Evolutionary conservation across 2,797 vertebrate species (phyloP).

Genomic region (Chelmon rostratus): DNA sequence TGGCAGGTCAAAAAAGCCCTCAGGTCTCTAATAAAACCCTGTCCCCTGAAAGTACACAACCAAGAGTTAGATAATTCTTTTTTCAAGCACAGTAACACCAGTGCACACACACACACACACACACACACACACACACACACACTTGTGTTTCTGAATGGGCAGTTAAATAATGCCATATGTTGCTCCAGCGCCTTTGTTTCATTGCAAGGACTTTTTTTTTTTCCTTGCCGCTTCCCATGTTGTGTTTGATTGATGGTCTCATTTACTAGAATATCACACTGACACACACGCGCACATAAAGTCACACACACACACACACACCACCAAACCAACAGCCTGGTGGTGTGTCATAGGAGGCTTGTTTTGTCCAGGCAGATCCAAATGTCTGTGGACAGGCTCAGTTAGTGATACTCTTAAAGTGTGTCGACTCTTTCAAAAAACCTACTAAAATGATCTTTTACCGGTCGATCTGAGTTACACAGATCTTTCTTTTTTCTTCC

Average conservation of each 20-base stretch:
- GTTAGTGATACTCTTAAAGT: conserved; percentile 55
- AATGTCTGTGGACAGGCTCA: conserved; percentile 55
- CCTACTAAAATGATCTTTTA: conserved; percentile 8
- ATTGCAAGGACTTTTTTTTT: conserved; percentile 66
- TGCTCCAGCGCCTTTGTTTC: conserved; percentile 77
- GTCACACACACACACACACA: conserved; percentile 46
- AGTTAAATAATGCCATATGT: conserved; percentile 88
- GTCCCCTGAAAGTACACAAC: conserved; percentile 21
- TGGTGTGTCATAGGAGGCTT: conserved; percentile 39
- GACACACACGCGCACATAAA: conserved; percentile 43
- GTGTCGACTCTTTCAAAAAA: conserved; percentile 33
- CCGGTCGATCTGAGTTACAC: conserved; percentile 5
- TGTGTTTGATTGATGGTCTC: conserved; percentile 85
- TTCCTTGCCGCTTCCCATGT: conserved; percentile 71
- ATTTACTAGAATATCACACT: conserved; percentile 85
- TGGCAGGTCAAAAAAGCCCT: conserved; percentile 12
- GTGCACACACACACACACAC: conserved; percentile 32
- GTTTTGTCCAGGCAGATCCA: conserved; percentile 48
- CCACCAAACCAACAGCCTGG: conserved; percentile 11
- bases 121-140: conserved; percentile 38
- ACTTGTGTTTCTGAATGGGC: conserved; percentile 70
- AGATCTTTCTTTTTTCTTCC: neutral
- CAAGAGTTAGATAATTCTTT: conserved; percentile 32
- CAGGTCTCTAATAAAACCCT: conserved; percentile 21
- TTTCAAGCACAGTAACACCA: conserved; percentile 1